Evolutionary conservation across 2,113 vertebrate species (phyloP), one percentile per base, ranked within the genome.

Genomic region (Ophiodon elongatus): DNA sequence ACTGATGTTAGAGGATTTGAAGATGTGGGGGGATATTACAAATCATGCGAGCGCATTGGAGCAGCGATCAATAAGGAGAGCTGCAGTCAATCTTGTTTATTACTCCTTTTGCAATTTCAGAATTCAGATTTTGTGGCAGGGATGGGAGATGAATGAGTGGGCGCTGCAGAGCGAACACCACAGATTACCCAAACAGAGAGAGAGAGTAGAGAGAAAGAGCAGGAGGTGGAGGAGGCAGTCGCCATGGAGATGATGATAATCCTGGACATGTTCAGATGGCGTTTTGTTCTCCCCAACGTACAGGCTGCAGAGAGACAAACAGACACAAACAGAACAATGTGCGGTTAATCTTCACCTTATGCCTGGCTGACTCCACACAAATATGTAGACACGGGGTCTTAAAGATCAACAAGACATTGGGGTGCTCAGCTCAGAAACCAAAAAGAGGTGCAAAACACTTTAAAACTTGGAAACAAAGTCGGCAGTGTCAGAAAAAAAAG

Each of bases 51-150:
- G 82, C 88, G 87, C 78, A 87, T 76, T 67, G 76, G 78, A 82
- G 79, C 33, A 13, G 75, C 72, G 73, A 94, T 95, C 94, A 89
- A 93, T 94, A 89, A 25, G 57, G 31, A 83, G 88, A 78, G 79
- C 67, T 83, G 82, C 70, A 88, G 88, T 95, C 86, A 89, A 89
- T 95, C 89, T 90, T 90, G 88, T 95, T 93, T 94, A 95, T 91
- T 85, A 91, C 92, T 83, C 60, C 73, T 82, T 87, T 85, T 82
- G 86, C 93, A 85, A 93, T 93, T 92, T 92, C 64, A 80, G 86
- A 87, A 92, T 93, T 93, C 83, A 85, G 89, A 94, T 93, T 91
- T 89, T 81, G 87, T 75, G 80, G 82, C 83, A 77, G 84, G 79
- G 82, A 87, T 60, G 76, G 62, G 76, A 87, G 86, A 92, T 72